These are phyloP conservation scores for Phalera bucephala DNA, from an alignment of 2,888 invertebrate genomes.

Conservation along the genomic window DNA sequence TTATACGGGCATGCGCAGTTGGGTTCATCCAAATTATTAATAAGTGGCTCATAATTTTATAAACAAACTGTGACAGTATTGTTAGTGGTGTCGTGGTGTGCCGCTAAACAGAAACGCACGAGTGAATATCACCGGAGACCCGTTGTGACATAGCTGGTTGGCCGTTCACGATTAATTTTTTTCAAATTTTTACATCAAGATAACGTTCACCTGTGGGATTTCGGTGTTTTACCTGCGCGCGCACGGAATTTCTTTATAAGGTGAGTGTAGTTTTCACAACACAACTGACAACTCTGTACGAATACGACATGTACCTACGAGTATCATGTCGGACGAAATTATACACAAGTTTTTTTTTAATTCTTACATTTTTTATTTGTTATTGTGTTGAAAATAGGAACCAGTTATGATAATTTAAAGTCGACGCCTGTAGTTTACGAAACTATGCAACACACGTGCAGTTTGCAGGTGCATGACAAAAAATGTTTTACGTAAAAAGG, in stretches of 20 bases:
- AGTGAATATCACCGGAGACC: constrained; percentile 34
- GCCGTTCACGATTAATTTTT: constrained; percentile 30
- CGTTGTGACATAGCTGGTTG: constrained; percentile 25
- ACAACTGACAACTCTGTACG: too few species aligned
- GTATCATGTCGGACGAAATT: too few species aligned
- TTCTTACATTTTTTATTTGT: too few species aligned
- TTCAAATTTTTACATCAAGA: constrained; percentile 59
- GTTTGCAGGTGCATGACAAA: constrained; percentile 33
- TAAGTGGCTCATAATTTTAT: constrained; percentile 73
- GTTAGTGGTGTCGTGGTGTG: constrained; percentile 54
- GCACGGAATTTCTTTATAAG: constrained; percentile 73
- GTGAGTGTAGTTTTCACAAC: too few species aligned
- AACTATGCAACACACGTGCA: constrained; percentile 19
- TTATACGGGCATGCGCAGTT: constrained; percentile 76
- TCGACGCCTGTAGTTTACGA: too few species aligned
- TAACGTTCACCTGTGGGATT: constrained; percentile 80
- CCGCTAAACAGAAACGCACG: constrained; percentile 60
- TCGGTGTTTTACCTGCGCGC: constrained; percentile 78
- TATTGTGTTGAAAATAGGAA: too few species aligned
- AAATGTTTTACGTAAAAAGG: constrained; percentile 33
- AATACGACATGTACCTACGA: too few species aligned
- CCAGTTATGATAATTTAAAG: too few species aligned
- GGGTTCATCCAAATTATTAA: constrained; percentile 67
- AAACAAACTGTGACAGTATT: constrained; percentile 72
- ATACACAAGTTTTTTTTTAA: too few species aligned